Evolutionary conservation across 2,797 vertebrate species (phyloP).

Genomic region (Glossophaga mutica): DNA sequence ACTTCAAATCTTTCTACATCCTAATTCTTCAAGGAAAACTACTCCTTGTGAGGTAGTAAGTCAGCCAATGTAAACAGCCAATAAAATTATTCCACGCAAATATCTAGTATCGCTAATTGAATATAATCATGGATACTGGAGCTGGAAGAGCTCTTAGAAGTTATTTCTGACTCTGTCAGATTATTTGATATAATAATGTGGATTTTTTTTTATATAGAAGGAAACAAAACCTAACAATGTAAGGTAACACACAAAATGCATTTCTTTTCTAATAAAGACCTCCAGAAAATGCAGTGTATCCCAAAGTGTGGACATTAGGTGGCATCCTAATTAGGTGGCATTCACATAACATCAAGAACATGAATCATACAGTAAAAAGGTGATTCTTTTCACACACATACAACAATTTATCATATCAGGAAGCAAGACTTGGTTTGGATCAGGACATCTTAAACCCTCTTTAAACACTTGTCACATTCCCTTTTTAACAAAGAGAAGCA

Average conservation of each 20-base stretch:
- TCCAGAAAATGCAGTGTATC: background rate
- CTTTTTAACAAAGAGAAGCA: slow-evolving; percentile 1
- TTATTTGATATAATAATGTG: background rate
- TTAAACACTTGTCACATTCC: background rate
- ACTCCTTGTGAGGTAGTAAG: background rate
- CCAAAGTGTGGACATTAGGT: background rate
- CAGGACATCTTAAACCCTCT: slow-evolving; percentile 18
- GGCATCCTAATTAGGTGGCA: background rate
- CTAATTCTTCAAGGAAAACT: background rate
- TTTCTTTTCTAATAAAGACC: background rate
- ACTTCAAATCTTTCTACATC: background rate
- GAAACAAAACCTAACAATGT: background rate
- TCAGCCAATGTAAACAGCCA: background rate
- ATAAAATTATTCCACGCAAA: background rate
- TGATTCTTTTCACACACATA: background rate
- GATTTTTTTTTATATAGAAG: background rate
- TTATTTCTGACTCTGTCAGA: background rate
- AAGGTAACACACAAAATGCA: background rate
- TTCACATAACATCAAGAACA: background rate
- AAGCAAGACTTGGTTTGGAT: background rate
- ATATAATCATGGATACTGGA: background rate
- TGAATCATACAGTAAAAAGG: background rate
- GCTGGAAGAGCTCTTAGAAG: background rate
- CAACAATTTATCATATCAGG: background rate
- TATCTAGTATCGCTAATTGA: background rate